phyloP scores from a whole-genome alignment of 1,140 invertebrate genomes.

The Parapsyche elsis region DNA sequence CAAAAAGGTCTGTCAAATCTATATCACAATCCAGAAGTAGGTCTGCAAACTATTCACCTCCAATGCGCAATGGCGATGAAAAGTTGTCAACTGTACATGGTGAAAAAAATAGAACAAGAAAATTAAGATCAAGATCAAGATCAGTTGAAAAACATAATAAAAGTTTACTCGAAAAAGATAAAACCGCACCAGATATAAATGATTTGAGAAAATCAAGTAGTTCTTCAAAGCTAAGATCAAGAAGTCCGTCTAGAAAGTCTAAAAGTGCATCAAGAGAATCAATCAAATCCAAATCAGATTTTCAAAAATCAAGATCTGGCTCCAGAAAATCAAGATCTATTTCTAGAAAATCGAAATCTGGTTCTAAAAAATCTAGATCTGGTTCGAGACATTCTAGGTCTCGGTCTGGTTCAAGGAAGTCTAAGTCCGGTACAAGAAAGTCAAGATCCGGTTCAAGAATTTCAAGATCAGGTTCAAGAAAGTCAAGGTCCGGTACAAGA shows the following conservation, averaged over 20 bases:
- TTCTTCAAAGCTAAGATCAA: conserved; percentile 17
- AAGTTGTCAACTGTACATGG: conserved; percentile 18
- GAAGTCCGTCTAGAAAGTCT: conserved; percentile 56
- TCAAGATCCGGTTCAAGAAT: conserved; percentile 54
- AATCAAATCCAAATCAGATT: conserved; percentile 53
- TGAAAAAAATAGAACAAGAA: conserved; percentile 50
- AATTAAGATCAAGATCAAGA: conserved; percentile 51
- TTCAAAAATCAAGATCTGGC: conserved; percentile 42
- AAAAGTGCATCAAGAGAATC: conserved; percentile 57
- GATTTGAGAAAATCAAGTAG: conserved; percentile 13
- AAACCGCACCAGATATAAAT: background rate
- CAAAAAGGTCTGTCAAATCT: conserved; percentile 51
- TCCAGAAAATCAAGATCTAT: conserved; percentile 55
- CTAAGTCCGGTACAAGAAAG: conserved; percentile 55
- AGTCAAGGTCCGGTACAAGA: conserved; percentile 57
- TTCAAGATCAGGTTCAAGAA: conserved; percentile 45
- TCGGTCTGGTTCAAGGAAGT: conserved; percentile 59
- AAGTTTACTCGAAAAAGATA: background rate
- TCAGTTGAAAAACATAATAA: conserved; percentile 43
- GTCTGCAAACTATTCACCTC: conserved; percentile 23
- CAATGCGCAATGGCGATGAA: background rate
- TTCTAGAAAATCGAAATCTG: conserved; percentile 56
- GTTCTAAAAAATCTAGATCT: conserved; percentile 36
- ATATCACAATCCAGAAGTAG: conserved; percentile 46
- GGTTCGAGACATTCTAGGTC: conserved; percentile 57